Evolutionary conservation across 1,140 invertebrate species (phyloP), one percentile per base, ranked within the genome.

Genomic region (Rhysida immarginata): DNA sequence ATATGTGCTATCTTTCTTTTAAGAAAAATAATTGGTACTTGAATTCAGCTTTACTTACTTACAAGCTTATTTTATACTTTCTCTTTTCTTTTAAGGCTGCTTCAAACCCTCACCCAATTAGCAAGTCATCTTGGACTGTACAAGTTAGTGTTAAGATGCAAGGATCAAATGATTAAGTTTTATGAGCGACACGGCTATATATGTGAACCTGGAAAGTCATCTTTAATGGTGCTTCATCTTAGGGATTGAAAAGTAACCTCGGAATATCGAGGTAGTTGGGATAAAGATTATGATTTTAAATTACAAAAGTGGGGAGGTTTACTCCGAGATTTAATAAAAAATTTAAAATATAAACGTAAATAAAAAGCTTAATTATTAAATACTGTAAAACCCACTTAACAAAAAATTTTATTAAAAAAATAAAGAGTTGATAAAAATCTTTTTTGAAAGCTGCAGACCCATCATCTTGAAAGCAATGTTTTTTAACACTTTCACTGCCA

Each of bases 111-210:
- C 16, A 81, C 81, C 0, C 67, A 86, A 53, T 68, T 96, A 26
- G 83, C 87, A 5, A 78, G 83, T 62, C 72, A 82, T 49, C 65
- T 96, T 5, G 83, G 83, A 1, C 95, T 92, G 70, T 98, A 98
- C 70, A 98, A 99, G 75, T 81, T 98, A 69, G 87, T 90, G 1
- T 71, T 99, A 26, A 93, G 97, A 66, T 98, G 95, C 71, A 88
- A 85, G 66, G 93, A 97, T 68, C 77, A 79, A 48, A 76, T 96
- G 52, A 83, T 94, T 51, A 77, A 81, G 55, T 98, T 95, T 70
- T 99, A 99, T 68, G 81, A 87, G 65, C 80, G 79, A 18, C 77
- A 96, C 59, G 93, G 92, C 1, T 97, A 88, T 66, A 79, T 76
- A 51, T 69, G 80, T 29, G 88, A 95, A 70, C 74, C 78, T n/a